Evolutionary conservation across 2,888 invertebrate genomes (phyloP).

Genomic region (Muscina levida): DNA sequence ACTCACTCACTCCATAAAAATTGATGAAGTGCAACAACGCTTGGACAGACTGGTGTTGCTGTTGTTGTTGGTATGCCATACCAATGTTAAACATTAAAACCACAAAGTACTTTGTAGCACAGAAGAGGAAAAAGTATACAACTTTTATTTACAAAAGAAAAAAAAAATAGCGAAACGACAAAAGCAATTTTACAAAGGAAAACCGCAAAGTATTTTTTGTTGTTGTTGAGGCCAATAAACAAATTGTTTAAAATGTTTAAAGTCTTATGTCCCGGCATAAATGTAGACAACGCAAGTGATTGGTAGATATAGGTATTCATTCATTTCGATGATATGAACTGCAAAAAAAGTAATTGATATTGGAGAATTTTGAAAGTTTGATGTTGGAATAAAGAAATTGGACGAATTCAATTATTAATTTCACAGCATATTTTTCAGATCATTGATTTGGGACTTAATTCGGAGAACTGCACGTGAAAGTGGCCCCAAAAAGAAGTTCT

Average conservation of each 20-base stretch:
- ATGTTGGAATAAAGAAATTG: no score
- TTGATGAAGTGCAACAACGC: slow-evolving; percentile 37
- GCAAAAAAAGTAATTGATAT: no score
- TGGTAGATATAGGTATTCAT: no score
- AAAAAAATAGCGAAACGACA: background rate
- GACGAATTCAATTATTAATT: no score
- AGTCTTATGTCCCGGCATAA: no score
- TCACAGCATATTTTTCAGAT: no score
- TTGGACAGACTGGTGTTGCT: background rate
- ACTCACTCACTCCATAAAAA: slow-evolving; percentile 41
- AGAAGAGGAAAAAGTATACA: slow-evolving; percentile 4
- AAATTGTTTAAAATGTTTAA: slow-evolving; percentile 16
- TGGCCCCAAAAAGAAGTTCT: no score
- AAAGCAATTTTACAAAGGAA: slow-evolving; percentile 1
- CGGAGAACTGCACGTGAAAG: no score
- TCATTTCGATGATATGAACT: no score
- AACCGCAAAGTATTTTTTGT: slow-evolving; percentile 43
- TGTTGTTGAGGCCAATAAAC: slow-evolving; percentile 29
- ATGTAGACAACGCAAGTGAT: no score
- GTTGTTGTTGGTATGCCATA: background rate
- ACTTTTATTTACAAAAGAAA: slow-evolving; percentile 11
- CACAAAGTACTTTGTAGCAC: slow-evolving; percentile 44
- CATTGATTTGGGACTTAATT: no score
- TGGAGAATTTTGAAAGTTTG: no score
- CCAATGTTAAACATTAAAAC: slow-evolving; percentile 55